These are phyloP conservation scores for Eupithecia insigniata DNA, from an alignment of 2,888 invertebrate species.

Conservation along the genomic window DNA sequence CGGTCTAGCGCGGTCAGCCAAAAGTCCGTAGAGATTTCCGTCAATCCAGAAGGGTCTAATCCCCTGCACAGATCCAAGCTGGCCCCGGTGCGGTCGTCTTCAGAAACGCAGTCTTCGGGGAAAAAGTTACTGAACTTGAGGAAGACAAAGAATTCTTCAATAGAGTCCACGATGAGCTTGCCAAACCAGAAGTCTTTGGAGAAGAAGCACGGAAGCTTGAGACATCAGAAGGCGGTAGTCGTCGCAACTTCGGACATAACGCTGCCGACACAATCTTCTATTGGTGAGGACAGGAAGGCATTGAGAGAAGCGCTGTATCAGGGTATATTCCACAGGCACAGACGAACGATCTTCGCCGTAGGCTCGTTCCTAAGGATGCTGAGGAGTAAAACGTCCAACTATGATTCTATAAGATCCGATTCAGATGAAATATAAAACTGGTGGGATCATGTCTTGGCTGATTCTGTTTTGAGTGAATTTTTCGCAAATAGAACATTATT, in stretches of 20 bases:
- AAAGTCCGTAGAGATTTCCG: constrained; percentile 84
- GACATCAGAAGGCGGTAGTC: constrained; percentile 85
- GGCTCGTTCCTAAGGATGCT: constrained; percentile 90
- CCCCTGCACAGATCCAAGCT: constrained; percentile 78
- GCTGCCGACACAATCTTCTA: constrained; percentile 75
- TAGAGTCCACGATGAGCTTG: constrained; percentile 82
- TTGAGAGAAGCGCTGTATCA: constrained; percentile 89
- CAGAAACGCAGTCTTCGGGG: constrained; percentile 76
- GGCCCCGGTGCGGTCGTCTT: constrained; percentile 76
- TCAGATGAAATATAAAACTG: constrained; percentile 77
- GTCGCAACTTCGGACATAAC: constrained; percentile 84
- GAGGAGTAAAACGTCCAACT: constrained; percentile 89
- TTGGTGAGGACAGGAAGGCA: constrained; percentile 87
- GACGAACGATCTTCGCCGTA: constrained; percentile 89
- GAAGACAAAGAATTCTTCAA: constrained; percentile 80
- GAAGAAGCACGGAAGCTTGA: constrained; percentile 81
- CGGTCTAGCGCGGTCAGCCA: constrained; percentile 85
- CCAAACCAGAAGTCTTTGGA: constrained; percentile 82
- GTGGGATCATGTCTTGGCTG: background rate
- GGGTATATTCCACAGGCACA: constrained; percentile 90
- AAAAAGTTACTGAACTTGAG: constrained; percentile 77
- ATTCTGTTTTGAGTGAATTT: background rate
- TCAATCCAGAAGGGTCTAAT: constrained; percentile 77
- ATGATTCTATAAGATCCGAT: constrained; percentile 88
- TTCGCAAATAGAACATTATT: constrained; percentile 5